phyloP scores from a whole-genome alignment of 2,113 vertebrate genomes.

The Equus przewalskii region DNA sequence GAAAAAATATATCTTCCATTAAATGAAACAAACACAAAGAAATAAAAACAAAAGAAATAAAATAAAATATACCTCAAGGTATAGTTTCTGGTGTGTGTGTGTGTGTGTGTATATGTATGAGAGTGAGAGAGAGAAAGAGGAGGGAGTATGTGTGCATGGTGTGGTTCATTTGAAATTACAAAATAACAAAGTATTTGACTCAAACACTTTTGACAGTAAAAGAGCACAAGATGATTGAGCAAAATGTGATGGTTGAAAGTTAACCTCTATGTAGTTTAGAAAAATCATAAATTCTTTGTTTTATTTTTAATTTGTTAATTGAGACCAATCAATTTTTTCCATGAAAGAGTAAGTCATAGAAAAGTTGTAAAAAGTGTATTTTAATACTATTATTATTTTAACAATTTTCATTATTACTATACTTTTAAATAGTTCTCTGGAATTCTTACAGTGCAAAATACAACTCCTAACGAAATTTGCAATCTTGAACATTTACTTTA shows the following conservation, averaged over 20 bases:
- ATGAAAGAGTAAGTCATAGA: slow-evolving; percentile 8
- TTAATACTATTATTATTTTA: slow-evolving; percentile 58
- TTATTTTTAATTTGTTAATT: slow-evolving; percentile 73
- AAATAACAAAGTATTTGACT: slow-evolving; percentile 15
- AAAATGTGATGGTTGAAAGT: neutral
- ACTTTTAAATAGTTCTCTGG: neutral
- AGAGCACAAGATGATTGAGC: neutral
- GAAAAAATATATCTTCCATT: neutral
- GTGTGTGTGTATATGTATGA: fast-evolving
- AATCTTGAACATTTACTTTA: slow-evolving; percentile 17
- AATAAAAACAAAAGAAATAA: neutral
- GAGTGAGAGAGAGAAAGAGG: neutral
- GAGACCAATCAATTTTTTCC: slow-evolving; percentile 34
- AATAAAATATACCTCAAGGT: neutral
- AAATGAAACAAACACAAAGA: neutral
- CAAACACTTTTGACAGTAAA: neutral
- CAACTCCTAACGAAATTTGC: neutral
- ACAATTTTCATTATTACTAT: slow-evolving; percentile 57
- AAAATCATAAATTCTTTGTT: slow-evolving; percentile 33
- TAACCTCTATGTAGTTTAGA: neutral
- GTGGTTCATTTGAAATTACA: neutral
- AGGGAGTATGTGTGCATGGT: neutral
- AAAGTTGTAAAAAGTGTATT: slow-evolving; percentile 58
- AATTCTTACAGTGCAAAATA: neutral
- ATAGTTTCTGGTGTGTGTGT: neutral